phyloP scores from a whole-genome alignment of 2,113 vertebrate species.

The Muscicapa adusta region DNA sequence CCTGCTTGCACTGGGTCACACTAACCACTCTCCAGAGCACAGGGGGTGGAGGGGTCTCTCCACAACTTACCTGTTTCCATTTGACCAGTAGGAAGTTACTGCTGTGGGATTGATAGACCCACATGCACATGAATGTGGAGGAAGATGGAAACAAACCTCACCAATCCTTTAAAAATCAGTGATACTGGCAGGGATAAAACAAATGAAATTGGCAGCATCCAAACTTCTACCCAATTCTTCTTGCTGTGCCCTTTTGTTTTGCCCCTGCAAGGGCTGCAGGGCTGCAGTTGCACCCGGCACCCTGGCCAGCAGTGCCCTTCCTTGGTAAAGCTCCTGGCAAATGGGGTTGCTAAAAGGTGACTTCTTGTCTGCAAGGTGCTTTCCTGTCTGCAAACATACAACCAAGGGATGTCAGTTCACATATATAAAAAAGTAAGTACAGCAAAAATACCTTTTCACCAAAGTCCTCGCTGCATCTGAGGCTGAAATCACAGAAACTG shows the following conservation, averaged over 20 bases:
- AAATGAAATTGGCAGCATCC: neutral
- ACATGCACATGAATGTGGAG: rapidly evolving
- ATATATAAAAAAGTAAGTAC: neutral
- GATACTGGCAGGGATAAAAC: neutral
- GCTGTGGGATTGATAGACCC: neutral
- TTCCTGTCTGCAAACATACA: neutral
- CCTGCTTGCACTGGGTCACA: neutral
- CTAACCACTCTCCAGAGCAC: neutral
- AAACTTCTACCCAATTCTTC: neutral
- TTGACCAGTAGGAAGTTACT: neutral
- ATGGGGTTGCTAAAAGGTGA: neutral
- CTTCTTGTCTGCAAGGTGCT: neutral
- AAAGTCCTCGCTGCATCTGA: rapidly evolving
- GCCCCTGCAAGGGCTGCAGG: neutral
- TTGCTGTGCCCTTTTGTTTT: neutral
- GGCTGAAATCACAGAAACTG: neutral
- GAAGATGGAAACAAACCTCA: neutral
- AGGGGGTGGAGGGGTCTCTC: neutral
- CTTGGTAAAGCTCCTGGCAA: neutral
- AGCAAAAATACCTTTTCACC: neutral
- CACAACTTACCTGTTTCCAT: neutral
- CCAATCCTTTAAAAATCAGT: neutral
- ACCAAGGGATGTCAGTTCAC: neutral
- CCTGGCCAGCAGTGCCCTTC: neutral
- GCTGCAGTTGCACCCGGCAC: neutral